Conservation (phyloP, 2,113 vertebrate species). For the Trogon melanurus region DNA sequence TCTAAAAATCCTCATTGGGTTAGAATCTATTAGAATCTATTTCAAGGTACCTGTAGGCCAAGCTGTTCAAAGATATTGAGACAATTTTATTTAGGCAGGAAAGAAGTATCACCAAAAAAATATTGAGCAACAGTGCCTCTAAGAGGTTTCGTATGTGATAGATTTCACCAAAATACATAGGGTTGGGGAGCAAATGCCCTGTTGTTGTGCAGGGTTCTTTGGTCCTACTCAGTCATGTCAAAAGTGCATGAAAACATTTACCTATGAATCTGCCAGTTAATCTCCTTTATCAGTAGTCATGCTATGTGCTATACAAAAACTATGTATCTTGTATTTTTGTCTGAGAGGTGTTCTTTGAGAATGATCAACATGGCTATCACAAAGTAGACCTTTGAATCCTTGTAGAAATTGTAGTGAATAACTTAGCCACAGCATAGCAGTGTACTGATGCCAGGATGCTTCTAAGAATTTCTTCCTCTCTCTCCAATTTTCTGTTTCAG, state of each 20-base stretch:
- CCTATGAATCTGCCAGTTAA: background rate
- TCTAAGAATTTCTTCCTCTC: background rate
- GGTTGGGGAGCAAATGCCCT: background rate
- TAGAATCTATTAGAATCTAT: background rate
- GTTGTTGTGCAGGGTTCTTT: background rate
- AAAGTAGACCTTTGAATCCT: background rate
- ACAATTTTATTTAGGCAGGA: background rate
- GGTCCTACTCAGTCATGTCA: background rate
- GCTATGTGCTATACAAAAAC: background rate
- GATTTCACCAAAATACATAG: background rate
- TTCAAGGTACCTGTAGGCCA: background rate
- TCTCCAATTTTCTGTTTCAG: background rate
- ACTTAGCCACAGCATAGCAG: background rate
- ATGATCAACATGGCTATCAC: accelerated
- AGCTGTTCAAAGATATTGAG: background rate
- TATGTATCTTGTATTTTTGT: background rate
- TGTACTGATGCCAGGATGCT: background rate
- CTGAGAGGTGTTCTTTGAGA: background rate
- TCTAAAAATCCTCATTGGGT: background rate
- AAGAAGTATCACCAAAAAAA: background rate
- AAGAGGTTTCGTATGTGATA: conserved; percentile 24
- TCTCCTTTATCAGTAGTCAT: background rate
- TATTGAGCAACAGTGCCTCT: conserved; percentile 53
- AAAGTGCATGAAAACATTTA: background rate
- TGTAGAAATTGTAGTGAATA: background rate